Evolutionary conservation across 2,113 vertebrate species (phyloP), one percentile per base, ranked within the genome.

Genomic region (Dasyornis broadbenti): DNA sequence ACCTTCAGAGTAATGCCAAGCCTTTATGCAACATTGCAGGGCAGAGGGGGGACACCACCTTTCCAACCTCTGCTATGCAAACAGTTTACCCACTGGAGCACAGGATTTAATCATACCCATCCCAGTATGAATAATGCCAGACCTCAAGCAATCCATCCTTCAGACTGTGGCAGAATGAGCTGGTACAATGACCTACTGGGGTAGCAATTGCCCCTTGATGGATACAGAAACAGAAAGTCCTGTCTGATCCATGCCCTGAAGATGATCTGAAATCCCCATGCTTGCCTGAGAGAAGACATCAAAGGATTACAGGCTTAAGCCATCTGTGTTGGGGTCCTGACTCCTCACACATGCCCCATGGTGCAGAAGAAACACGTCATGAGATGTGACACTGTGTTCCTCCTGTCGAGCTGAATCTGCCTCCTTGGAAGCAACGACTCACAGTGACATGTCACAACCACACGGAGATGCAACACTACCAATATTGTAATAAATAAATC

Each of bases 141-240:
- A 93, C 70, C 39, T 65, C 73, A 85, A 96, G 84, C 87, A 85
- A 88, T 60, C 63, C 37, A 59, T 93, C 75, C 79, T 82, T 88
- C 71, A 77, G 47, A 56, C 45, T 53, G 31, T 61, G 59, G 59
- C 79, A 96, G 60, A 88, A 65, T 4, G 33, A 92, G 52, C 68
- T 90, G 82, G n/a, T 85, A 96, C 57, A 82, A 11, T 88, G 92
- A 93, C 90, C 79, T 94, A 26, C 44, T 78, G 47, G 88, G 40
- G 60, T 37, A 90, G 82, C 79, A 86, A 80, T 17, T 90, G 86
- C 47, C 68, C 85, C 59, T 81, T 92, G 75, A 94, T 66, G 59
- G n/a, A 69, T 90, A 86, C 57, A 83, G 63, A 44, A 88, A 64
- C 73, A 91, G 70, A 82, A 93, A 93, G 60, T 50, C 49, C 47